These are phyloP conservation scores for Luperina nickerlii DNA, from an alignment of 2,888 invertebrate genomes.

Conservation along the genomic window DNA sequence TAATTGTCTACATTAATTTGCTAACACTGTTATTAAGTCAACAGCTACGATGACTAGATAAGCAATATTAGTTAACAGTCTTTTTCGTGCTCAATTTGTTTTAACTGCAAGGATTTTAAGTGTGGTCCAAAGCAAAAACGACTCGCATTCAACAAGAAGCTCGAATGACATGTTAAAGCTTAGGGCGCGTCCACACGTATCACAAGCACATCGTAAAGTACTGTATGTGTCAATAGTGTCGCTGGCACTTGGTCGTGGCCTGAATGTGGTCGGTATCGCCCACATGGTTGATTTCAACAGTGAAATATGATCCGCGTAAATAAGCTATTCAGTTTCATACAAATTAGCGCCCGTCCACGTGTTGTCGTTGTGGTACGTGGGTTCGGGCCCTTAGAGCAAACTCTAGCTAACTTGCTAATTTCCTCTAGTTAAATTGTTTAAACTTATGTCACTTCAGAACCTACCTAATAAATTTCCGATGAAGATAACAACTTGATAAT, in stretches of 20 bases:
- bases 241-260: neutral
- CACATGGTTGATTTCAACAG: neutral
- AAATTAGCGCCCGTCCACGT: neutral
- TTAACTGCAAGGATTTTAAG: slow-evolving; percentile 11
- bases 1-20: slow-evolving; percentile 5
- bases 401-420: neutral
- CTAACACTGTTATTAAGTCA: neutral
- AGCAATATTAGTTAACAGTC: neutral
- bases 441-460: neutral
- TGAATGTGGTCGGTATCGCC: neutral
- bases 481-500: neutral
- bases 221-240: too few species aligned
- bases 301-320: neutral
- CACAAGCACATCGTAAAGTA: too few species aligned
- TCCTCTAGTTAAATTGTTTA: neutral
- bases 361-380: neutral
- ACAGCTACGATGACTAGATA: slow-evolving; percentile 5
- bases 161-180: neutral
- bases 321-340: neutral
- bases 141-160: neutral
- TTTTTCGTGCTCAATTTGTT: slow-evolving; percentile 15
- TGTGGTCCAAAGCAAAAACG: slow-evolving; percentile 8
- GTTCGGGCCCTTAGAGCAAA: neutral
- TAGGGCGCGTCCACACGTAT: neutral
- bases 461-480: too few species aligned